phyloP scores from a whole-genome alignment of 2,113 vertebrate species.

The Abramis brama region DNA sequence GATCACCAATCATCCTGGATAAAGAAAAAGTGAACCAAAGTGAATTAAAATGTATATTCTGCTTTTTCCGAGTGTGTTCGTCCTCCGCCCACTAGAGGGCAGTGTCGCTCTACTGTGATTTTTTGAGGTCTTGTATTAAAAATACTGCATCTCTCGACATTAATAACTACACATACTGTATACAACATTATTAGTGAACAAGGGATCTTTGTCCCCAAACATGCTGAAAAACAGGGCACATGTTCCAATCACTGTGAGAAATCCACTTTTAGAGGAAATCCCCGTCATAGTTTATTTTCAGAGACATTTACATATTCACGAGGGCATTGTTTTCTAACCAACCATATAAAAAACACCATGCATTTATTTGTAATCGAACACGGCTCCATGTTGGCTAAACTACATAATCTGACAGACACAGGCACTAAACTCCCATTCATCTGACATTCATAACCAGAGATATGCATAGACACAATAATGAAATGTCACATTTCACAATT shows the following conservation, averaged over 20 bases:
- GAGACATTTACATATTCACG: background rate
- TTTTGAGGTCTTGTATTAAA: background rate
- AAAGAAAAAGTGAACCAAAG: background rate
- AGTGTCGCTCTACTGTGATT: constrained; percentile 6
- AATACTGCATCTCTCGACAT: background rate
- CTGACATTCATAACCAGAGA: background rate
- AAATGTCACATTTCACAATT: background rate
- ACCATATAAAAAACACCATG: background rate
- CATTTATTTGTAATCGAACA: background rate
- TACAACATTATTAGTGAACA: background rate
- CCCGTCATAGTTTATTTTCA: background rate
- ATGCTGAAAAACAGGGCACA: background rate
- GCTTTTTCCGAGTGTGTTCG: no score
- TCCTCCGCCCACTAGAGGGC: constrained; percentile 39
- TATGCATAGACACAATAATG: background rate
- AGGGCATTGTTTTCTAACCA: background rate
- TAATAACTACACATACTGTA: background rate
- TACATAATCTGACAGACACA: background rate
- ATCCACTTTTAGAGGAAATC: background rate
- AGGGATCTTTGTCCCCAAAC: background rate
- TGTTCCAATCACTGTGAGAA: background rate
- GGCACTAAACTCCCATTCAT: constrained; percentile 6
- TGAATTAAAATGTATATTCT: no score
- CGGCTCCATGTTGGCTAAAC: background rate
- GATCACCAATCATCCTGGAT: background rate